Base-by-base conservation (phyloP, 2,888 invertebrate species). In the Julus scanicus region DNA sequence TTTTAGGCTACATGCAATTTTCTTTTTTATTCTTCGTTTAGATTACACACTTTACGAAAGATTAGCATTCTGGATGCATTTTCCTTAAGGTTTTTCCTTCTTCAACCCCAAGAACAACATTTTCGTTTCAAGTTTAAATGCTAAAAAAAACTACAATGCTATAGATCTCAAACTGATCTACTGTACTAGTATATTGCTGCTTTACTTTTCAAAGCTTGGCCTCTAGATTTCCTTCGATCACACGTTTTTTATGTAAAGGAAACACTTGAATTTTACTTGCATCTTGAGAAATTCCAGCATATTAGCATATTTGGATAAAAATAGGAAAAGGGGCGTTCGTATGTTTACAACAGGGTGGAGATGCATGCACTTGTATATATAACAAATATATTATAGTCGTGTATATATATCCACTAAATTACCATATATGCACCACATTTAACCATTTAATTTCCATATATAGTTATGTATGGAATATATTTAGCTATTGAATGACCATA, bases 31-130 rank as follows among this genome's bases (percentile, higher is more conserved):
- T 11, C 29, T 6, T 71, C 53, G 20, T 63, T 17, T 63, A 63
- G 63, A 4, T 20, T 63, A 20, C 20, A 20, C 20, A 63, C n/a
- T 63, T 63, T n/a, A 63, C n/a, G 63, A 63, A 63, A 63, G 20
- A 63, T 63, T 63, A 63, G 63, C 20, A 63, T 63, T 63, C 20
- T n/a, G 63, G 63, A 63, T 20, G 63, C 63, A 63, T 63, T 63
- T 63, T n/a, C 13, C 20, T 63, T 20, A 63, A 49, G 63, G 63
- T 20, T 63, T n/a, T 63, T 20, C n/a, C 63, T 63, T 20, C 20
- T 63, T 20, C 20, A 63, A 63, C 63, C n/a, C n/a, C 63, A 44
- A 5, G 20, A 63, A 20, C 63, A 63, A n/a, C 63, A 63, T 63
- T 63, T 53, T 53, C 53, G 17, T 53, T 53, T 53, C 17, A 13